These are phyloP conservation scores for Zele albiditarsus DNA, from an alignment of 2,888 invertebrate species.

Conservation along the genomic window DNA sequence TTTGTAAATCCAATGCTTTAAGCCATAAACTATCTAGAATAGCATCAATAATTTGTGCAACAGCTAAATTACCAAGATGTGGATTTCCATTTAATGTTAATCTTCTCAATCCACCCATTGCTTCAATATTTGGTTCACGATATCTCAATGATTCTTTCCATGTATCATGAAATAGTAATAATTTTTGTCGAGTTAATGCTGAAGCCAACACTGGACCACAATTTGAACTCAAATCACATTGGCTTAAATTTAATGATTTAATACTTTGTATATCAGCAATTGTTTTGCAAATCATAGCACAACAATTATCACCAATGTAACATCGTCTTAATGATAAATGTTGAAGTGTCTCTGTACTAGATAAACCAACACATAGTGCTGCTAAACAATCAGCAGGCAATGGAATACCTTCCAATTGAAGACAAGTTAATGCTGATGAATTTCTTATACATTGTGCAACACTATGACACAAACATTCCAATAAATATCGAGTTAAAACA, in stretches of 20 bases:
- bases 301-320: constrained; percentile 82
- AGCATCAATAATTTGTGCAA: constrained; percentile 78
- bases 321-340: constrained; percentile 81
- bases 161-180: constrained; percentile 84
- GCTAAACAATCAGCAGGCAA: constrained; percentile 80
- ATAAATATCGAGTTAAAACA: constrained; percentile 81
- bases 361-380: constrained; percentile 77
- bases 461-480: constrained; percentile 80
- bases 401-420: constrained; percentile 84
- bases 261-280: constrained; percentile 81
- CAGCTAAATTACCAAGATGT: constrained; percentile 79
- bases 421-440: constrained; percentile 77
- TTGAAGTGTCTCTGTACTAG: constrained; percentile 79
- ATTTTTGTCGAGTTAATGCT: constrained; percentile 77
- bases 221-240: constrained; percentile 79
- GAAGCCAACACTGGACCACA: constrained; percentile 80
- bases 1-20: constrained; percentile 85
- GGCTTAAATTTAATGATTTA: constrained; percentile 80
- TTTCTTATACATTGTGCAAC: constrained; percentile 78
- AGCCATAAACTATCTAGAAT: constrained; percentile 87
- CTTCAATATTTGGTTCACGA: constrained; percentile 81
- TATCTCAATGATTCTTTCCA: constrained; percentile 89
- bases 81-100: constrained; percentile 83
- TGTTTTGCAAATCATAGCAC: constrained; percentile 80
- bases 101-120: constrained; percentile 82